Evolutionary conservation across 2,888 invertebrate genomes (phyloP).

Genomic region (Diarsia dahlii): DNA sequence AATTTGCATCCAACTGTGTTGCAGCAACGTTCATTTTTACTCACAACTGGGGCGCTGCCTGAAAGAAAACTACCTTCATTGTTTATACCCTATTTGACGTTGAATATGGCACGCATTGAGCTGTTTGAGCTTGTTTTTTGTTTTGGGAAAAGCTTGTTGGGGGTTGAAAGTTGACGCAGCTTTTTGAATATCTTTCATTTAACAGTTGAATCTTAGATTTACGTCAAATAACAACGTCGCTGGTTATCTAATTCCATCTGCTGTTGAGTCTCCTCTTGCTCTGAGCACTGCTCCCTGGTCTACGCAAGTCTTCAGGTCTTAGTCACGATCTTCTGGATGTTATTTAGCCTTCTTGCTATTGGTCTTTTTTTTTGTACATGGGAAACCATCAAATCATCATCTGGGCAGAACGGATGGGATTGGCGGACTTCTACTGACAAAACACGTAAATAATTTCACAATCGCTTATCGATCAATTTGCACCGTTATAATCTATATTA

Average conservation of each 20-base stretch:
- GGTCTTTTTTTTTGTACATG: too few species aligned
- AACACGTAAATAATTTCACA: not conserved
- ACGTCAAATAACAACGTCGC: not conserved
- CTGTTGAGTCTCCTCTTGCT: too few species aligned
- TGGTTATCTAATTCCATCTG: not conserved
- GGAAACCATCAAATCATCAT: too few species aligned
- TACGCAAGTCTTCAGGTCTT: too few species aligned
- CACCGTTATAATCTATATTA: not conserved
- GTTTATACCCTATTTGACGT: constrained; percentile 44
- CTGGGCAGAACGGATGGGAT: too few species aligned
- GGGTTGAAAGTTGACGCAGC: not conserved
- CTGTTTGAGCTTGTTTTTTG: not conserved
- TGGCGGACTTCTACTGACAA: too few species aligned
- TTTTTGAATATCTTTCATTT: too few species aligned
- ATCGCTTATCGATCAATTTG: not conserved
- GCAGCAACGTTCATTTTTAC: constrained; percentile 83
- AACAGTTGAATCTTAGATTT: too few species aligned
- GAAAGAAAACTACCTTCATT: constrained; percentile 64
- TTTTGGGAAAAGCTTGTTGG: not conserved
- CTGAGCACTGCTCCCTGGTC: too few species aligned
- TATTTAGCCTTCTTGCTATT: too few species aligned
- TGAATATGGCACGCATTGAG: constrained; percentile 45
- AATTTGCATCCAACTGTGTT: constrained; percentile 83
- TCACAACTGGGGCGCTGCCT: constrained; percentile 75
- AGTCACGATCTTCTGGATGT: too few species aligned